Conservation (phyloP, 1,140 invertebrate species). For the Heliconius hewitsoni region DNA sequence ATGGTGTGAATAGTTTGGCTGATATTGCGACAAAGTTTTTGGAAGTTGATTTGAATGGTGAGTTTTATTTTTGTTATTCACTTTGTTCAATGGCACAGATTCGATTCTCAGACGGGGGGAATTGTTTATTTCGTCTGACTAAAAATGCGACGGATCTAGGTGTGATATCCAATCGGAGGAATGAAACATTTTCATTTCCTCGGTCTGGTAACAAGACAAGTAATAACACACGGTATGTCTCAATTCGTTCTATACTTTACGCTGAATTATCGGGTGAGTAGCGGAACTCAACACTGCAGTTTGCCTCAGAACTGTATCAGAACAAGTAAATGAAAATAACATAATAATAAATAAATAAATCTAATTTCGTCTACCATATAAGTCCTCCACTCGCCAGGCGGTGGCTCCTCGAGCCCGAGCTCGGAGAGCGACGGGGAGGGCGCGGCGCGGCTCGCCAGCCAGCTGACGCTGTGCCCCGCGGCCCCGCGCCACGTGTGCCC, state of each 20-base stretch:
- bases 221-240: no score
- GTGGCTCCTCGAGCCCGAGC: conserved; percentile 60
- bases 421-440: conserved; percentile 63
- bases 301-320: no score
- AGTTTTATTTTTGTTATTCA: conserved; percentile 32
- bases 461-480: conserved; percentile 64
- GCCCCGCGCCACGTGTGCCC: conserved; percentile 46
- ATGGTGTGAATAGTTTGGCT: conserved; percentile 48
- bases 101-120: no score
- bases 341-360: no score
- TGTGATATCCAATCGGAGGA: no score
- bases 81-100: not conserved
- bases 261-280: no score
- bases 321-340: no score
- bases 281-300: no score
- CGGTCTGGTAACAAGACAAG: no score
- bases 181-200: no score
- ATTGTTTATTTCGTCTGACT: not conserved
- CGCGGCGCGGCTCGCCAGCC: conserved; percentile 44
- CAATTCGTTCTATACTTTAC: no score
- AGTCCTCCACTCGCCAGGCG: conserved; percentile 40
- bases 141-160: not conserved
- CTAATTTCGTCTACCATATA: no score
- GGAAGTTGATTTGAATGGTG: conserved; percentile 66
- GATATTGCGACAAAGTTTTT: conserved; percentile 59